phyloP scores from a whole-genome alignment of 2,888 invertebrate species.

The Neoaliturus tenellus region DNA sequence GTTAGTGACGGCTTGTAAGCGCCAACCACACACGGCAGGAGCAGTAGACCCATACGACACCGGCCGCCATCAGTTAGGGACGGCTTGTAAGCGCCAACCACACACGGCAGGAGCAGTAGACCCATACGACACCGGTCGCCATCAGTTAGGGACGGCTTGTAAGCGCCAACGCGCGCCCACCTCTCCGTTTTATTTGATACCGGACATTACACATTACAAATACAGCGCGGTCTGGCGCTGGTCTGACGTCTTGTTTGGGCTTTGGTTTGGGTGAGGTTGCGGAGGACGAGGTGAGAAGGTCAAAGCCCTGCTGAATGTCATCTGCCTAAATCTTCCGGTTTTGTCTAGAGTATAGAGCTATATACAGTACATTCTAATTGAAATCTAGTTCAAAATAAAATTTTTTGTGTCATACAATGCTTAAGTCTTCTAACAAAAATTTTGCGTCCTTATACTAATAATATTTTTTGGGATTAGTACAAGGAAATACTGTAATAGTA shows the following conservation, averaged over 20 bases:
- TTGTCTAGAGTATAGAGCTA: too few relatives aligned
- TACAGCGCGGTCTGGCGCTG: slow-evolving; percentile 12
- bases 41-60: neutral
- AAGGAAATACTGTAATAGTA: too few relatives aligned
- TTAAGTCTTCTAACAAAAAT: too few relatives aligned
- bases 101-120: neutral
- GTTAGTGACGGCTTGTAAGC: slow-evolving; percentile 8
- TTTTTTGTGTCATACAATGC: too few relatives aligned
- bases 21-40: neutral
- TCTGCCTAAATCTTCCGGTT: neutral
- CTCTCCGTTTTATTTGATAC: slow-evolving; percentile 30
- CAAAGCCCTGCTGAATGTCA: neutral
- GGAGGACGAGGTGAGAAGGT: slow-evolving; percentile 10
- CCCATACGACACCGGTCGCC: neutral
- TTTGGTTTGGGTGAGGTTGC: slow-evolving; percentile 35
- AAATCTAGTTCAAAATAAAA: too few relatives aligned
- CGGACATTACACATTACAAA: slow-evolving; percentile 33
- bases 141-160: slow-evolving; percentile 31
- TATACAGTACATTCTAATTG: too few relatives aligned
- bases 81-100: slow-evolving; percentile 9
- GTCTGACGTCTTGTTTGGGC: slow-evolving; percentile 30
- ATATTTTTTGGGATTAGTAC: too few relatives aligned
- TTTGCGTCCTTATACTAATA: too few relatives aligned
- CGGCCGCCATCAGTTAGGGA: slow-evolving; percentile 12
- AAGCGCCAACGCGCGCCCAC: slow-evolving; percentile 32